Percentiles rank a stretch among this genome's conserved stretches.
phyloP scores from a whole-genome alignment of 2,888 invertebrate species.

The Dichetophora obliterata region DNA sequence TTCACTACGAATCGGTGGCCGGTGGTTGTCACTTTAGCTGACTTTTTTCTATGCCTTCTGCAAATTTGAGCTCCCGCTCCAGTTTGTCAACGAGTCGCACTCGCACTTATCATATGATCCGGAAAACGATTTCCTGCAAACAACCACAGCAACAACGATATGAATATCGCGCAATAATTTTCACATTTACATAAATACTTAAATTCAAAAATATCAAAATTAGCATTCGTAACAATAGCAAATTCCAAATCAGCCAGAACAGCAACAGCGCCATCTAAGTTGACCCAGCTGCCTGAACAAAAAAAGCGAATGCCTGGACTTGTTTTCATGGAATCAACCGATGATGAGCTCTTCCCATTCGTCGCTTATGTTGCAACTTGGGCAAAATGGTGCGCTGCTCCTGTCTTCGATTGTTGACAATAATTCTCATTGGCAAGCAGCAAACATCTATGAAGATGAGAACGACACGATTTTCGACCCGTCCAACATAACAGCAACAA shows the following conservation, averaged over 20 bases:
- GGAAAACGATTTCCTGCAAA: slow-evolving; percentile 28
- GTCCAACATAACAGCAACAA: not conserved
- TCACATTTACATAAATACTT: slow-evolving; percentile 61
- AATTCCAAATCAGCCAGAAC: slow-evolving; percentile 49
- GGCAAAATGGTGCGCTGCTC: slow-evolving; percentile 13
- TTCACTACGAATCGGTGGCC: not conserved
- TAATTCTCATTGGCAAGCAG: slow-evolving; percentile 49
- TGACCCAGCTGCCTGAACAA: not conserved
- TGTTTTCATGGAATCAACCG: not conserved
- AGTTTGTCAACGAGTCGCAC: not conserved
- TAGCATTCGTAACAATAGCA: slow-evolving; percentile 68
- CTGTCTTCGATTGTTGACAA: slow-evolving; percentile 49
- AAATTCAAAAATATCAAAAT: slow-evolving; percentile 62
- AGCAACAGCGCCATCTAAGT: slow-evolving; percentile 8
- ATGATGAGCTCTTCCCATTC: not conserved
- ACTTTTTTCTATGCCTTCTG: too few relatives aligned
- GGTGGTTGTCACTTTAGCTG: slow-evolving; percentile 4
- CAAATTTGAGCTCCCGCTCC: too few relatives aligned
- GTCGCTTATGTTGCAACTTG: not conserved
- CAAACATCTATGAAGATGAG: not conserved
- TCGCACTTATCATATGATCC: slow-evolving; percentile 40
- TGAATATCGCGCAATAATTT: slow-evolving; percentile 6
- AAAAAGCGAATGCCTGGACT: not conserved
- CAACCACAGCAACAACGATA: not conserved
- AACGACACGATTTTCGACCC: not conserved